Conservation (phyloP, 2,113 vertebrate genomes). For the Monopterus albus region DNA sequence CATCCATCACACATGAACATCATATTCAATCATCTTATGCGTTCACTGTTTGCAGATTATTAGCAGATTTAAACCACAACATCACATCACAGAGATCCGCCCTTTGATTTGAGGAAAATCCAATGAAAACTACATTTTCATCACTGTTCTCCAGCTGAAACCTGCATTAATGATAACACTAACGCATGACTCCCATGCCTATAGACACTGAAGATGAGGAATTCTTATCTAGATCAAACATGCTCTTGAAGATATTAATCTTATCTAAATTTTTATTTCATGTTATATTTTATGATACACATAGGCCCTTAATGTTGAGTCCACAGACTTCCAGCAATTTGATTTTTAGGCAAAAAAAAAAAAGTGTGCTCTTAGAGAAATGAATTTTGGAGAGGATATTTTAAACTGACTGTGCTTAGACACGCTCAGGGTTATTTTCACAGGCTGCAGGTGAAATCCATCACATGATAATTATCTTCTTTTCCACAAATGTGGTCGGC, state of each 20-base stretch:
- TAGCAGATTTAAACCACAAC: conserved; percentile 33
- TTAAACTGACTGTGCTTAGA: conserved; percentile 36
- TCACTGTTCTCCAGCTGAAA: conserved; percentile 46
- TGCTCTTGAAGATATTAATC: conserved; percentile 67
- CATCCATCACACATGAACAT: conserved; percentile 11
- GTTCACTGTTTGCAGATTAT: conserved; percentile 55
- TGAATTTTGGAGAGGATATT: conserved; percentile 21
- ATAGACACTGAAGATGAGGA: conserved; percentile 58
- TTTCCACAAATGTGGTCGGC: conserved; percentile 43
- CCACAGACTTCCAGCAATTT: conserved; percentile 40
- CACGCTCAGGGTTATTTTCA: conserved; percentile 56
- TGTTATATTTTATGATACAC: conserved; percentile 56
- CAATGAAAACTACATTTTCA: conserved; percentile 36
- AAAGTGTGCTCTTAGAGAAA: conserved; percentile 10
- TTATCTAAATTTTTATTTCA: conserved; percentile 61
- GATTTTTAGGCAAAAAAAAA: conserved; percentile 19
- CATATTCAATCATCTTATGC: conserved; percentile 26
- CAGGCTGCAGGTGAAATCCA: conserved; percentile 64
- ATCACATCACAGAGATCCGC: conserved; percentile 22
- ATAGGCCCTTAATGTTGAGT: conserved; percentile 15
- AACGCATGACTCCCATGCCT: conserved; percentile 62
- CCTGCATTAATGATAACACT: conserved; percentile 56
- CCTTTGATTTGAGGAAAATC: conserved; percentile 50
- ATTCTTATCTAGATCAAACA: conserved; percentile 64
- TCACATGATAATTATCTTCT: conserved; percentile 61